Evolutionary conservation across 2,888 invertebrate species (phyloP), one percentile per base, ranked within the genome.

Genomic region (Copidosoma aretas): DNA sequence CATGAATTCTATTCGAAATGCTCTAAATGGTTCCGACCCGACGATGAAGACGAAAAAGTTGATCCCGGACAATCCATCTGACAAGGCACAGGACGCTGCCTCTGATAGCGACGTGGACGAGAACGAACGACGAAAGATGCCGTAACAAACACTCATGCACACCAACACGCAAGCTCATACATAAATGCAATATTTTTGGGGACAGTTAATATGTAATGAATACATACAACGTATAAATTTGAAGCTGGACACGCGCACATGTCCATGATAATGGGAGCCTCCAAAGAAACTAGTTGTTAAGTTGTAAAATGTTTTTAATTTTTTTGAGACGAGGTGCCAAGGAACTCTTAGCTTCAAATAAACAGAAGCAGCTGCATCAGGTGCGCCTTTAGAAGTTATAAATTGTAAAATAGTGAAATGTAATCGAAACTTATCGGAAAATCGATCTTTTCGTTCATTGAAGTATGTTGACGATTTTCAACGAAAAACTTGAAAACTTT

Each of bases 1-100:
- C 75, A 86, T 91, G 74, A 86, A 90, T 72, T 87, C 89, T 10
- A 87, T 91, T 71, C 87, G 87, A 75, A 85, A 86, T 79, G 90
- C 88, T 22, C 81, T 91, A 68, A 85, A 83, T 76, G 86, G 86
- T 74, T 86, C 43, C 41, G 24, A 68, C 70, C 54, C 25, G 64
- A 58, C 57, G 61, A 32, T n/a, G 32, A 69, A 61, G 32, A n/a
- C 4, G 1, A 51, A 39, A 32, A 32, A 32, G 22, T 24, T 57
- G 1, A 60, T 15, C 21, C 51, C 63, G 10, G 59, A 73, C 1
- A 71, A 71, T 66, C 77, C 79, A 15, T 77, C 72, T 46, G 78
- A 82, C 62, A 75, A 76, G 54, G 60, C 77, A 10, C 74, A 75
- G 52, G 68, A 70, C 32, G 68, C 56, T 49, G 68, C 56, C 51